Conservation (phyloP, 2,797 vertebrate species). For the Amazonetta brasiliensis region DNA sequence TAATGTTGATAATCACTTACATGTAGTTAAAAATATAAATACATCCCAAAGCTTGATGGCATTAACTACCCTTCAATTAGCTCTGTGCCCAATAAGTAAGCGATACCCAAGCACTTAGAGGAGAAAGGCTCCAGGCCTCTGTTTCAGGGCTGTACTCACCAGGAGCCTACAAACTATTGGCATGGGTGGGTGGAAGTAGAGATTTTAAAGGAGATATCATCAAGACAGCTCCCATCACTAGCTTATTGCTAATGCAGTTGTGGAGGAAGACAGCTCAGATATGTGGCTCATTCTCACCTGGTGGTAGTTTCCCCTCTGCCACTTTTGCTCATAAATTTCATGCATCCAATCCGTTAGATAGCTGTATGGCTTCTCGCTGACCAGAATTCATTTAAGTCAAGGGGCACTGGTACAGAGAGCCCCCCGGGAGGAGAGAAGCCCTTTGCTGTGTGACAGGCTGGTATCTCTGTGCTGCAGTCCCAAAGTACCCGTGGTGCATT, state of each 20-base stretch:
- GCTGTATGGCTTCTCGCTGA: background rate
- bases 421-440: background rate
- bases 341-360: background rate
- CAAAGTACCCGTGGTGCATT: rapidly evolving
- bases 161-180: background rate
- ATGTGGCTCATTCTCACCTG: background rate
- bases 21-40: conserved; percentile 72
- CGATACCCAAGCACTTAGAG: background rate
- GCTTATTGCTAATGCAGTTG: background rate
- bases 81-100: conserved; percentile 3
- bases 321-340: background rate
- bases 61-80: conserved; percentile 56
- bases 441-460: background rate
- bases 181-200: background rate
- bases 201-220: background rate
- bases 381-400: background rate
- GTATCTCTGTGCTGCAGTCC: background rate
- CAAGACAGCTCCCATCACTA: background rate
- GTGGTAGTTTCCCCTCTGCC: background rate
- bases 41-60: conserved; percentile 35
- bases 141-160: background rate
- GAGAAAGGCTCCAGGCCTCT: background rate
- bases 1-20: conserved; percentile 72
- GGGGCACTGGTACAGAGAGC: background rate
- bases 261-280: background rate